Percentiles rank a stretch among this genome's conserved stretches.
These are phyloP conservation scores for Pedionomus torquatus DNA, from an alignment of 2,113 vertebrate genomes.

Conservation along the genomic window DNA sequence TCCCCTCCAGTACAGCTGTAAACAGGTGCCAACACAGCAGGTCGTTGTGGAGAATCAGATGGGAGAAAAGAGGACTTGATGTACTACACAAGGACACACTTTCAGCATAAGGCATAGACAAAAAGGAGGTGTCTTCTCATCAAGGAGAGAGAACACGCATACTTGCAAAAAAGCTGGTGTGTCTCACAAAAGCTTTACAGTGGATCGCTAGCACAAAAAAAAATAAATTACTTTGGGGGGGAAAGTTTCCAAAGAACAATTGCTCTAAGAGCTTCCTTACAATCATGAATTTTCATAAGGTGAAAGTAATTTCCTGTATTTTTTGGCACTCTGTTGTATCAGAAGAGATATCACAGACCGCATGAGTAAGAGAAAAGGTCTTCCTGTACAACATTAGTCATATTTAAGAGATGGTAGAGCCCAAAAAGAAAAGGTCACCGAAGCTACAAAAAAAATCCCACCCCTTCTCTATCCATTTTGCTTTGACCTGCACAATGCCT, in stretches of 20 bases:
- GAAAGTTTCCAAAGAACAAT: not conserved
- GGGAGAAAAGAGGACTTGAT: not conserved
- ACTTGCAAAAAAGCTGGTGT: not conserved
- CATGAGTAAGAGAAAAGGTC: slow-evolving; percentile 27
- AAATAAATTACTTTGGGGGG: not conserved
- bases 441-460: not conserved
- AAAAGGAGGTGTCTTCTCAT: not conserved
- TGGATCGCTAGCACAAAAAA: not conserved
- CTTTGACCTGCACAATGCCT: not conserved
- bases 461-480: not conserved
- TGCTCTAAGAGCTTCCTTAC: slow-evolving; percentile 47
- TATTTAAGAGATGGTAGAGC: not conserved
- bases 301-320: slow-evolving; percentile 70
- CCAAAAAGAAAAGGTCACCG: slow-evolving; percentile 3
- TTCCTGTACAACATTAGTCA: slow-evolving; percentile 53
- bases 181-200: not conserved
- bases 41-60: not conserved
- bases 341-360: slow-evolving; percentile 26
- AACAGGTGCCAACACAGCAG: not conserved
- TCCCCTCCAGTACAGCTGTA: not conserved
- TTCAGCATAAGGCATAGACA: not conserved
- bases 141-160: not conserved
- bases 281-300: slow-evolving; percentile 69
- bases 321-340: slow-evolving; percentile 43
- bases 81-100: not conserved